Conservation (phyloP, 2,888 invertebrate species). For the Eilema caniola region DNA sequence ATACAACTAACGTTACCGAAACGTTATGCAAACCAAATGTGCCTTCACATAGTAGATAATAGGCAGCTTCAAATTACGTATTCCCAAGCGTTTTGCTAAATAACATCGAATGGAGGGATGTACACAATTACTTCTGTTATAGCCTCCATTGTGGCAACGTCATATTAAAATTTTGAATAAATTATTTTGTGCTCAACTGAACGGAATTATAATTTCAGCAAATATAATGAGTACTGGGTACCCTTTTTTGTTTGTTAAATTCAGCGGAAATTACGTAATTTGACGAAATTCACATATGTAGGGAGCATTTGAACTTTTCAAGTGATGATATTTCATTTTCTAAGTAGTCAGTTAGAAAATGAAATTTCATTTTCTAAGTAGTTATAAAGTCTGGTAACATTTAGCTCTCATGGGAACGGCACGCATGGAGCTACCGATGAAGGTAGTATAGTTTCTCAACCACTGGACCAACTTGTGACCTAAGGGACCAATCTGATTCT, state of each 20-base stretch:
- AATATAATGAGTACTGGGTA: slow-evolving; percentile 44
- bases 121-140: slow-evolving; percentile 51
- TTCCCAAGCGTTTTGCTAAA: slow-evolving; percentile 50
- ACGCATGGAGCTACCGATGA: background rate
- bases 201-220: slow-evolving; percentile 56
- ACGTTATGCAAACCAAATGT: background rate
- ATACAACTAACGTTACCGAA: background rate
- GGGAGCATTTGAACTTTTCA: slow-evolving; percentile 8
- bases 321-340: slow-evolving; percentile 1
- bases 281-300: slow-evolving; percentile 25
- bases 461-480: background rate
- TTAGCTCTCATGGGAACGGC: background rate
- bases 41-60: slow-evolving; percentile 18
- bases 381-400: background rate
- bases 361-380: background rate
- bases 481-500: too few species aligned
- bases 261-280: slow-evolving; percentile 35
- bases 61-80: slow-evolving; percentile 37
- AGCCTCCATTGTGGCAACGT: slow-evolving; percentile 58
- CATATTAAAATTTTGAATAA: slow-evolving; percentile 75
- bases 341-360: background rate
- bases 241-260: slow-evolving; percentile 46
- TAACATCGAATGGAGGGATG: slow-evolving; percentile 51
- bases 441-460: background rate
- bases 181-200: slow-evolving; percentile 64